Evolutionary conservation across 2,888 invertebrate genomes (phyloP).

Genomic region (Celastrina argiolus): DNA sequence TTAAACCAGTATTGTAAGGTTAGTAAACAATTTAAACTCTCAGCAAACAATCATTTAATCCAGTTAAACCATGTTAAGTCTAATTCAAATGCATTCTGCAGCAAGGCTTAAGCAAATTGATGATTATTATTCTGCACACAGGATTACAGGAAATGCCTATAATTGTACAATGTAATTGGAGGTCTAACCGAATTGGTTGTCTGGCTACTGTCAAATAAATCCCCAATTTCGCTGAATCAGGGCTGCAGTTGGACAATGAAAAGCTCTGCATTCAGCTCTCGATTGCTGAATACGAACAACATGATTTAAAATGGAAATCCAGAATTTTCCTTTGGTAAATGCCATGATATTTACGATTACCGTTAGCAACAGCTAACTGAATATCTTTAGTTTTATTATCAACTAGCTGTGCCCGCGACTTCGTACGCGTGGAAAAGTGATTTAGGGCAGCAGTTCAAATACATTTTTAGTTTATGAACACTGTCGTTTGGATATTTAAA

Average conservation of each 20-base stretch:
- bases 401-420: too few species aligned
- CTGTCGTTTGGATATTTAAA: too few species aligned
- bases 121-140: constrained; percentile 15
- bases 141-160: constrained; percentile 27
- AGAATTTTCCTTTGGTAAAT: background rate
- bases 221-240: constrained; percentile 34
- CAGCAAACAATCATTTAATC: background rate
- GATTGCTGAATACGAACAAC: constrained; percentile 11
- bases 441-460: too few species aligned
- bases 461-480: too few species aligned
- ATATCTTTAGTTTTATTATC: too few species aligned
- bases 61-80: background rate
- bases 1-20: background rate
- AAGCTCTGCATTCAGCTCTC: constrained; percentile 29
- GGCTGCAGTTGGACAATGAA: constrained; percentile 32
- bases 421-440: too few species aligned
- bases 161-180: constrained; percentile 30
- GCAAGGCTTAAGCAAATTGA: constrained; percentile 10
- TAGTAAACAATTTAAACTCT: background rate
- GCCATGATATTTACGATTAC: background rate
- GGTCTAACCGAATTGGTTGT: constrained; percentile 33
- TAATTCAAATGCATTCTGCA: constrained; percentile 9
- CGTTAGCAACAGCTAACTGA: too few species aligned
- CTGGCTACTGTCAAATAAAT: constrained; percentile 35
- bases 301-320: background rate